Evolutionary conservation across 1,140 invertebrate genomes (phyloP), one percentile per base, ranked within the genome.

Genomic region (Caerostris extrusa): DNA sequence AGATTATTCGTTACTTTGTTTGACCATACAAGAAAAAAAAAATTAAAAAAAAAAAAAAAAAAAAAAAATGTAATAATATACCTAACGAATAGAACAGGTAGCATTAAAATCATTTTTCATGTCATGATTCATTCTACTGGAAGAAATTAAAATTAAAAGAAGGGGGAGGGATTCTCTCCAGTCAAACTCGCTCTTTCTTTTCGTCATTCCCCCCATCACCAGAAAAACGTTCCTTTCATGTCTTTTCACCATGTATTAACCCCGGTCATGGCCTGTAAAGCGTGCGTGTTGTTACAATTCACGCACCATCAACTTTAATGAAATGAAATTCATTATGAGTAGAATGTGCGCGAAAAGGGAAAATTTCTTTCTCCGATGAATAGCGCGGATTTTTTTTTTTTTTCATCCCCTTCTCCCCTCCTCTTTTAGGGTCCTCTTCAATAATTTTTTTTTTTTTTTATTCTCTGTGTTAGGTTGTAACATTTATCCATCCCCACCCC

Each of bases 261-360:
- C 71, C 17, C 61, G 7, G 56, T 50, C 34, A 12, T 55, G 67
- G 57, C 69, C 89, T 81, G 69, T 91, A 83, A 91, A 91, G 82
- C 83, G 71, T 91, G 90, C 81, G 81, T 83, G 90, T 91, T 91
- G 90, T 91, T 83, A 83, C 90, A 57, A 87, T 93, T 94, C 87
- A 89, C 93, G 93, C 69, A 19, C 93, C 93, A 94, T 94, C 93
- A 90, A 94, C 93, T 94, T 85, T 94, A 94, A 94, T 94, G 93
- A 94, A 94, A 90, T 85, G 87, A 94, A 94, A 94, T 94, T 94
- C 93, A 94, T 94, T 94, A 94, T 71, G 60, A 89, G 81, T 55
- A 94, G 86, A 90, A 90, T 90, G 93, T 82, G 93, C 67, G 10
- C 55, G 60, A 64, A 90, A 83, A 90, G 58, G 61, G 55, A 90